phyloP scores from a whole-genome alignment of 2,797 vertebrate species.

The Pseudochaenichthys georgianus region DNA sequence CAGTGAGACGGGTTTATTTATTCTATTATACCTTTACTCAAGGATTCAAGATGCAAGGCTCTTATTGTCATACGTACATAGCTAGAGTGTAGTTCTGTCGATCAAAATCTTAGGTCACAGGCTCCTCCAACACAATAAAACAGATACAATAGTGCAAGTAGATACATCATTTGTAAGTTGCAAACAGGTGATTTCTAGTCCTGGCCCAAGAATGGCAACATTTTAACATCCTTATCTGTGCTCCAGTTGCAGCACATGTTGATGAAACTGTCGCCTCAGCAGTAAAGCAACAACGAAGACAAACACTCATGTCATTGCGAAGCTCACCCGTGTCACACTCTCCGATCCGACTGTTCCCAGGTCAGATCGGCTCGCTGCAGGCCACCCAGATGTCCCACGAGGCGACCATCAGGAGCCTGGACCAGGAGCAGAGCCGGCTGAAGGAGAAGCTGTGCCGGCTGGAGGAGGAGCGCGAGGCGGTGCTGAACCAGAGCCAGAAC shows the following conservation, averaged over 20 bases:
- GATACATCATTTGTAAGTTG: too few species aligned
- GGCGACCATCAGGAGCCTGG: conserved; percentile 95
- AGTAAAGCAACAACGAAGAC: not conserved
- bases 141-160: too few species aligned
- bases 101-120: too few species aligned
- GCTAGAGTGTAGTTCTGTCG: too few species aligned
- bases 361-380: conserved; percentile 97
- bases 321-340: too few species aligned
- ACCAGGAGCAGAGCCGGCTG: conserved; percentile 93
- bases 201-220: too few species aligned
- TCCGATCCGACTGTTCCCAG: conserved; percentile 75
- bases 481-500: conserved; percentile 93
- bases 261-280: not conserved
- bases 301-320: not conserved
- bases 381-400: conserved; percentile 98
- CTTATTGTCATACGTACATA: too few species aligned
- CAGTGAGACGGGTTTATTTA: conserved; percentile 80
- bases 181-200: too few species aligned
- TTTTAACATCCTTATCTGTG: too few species aligned
- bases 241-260: not conserved
- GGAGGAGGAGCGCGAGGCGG: conserved; percentile 92
- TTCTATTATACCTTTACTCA: too few species aligned
- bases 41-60: too few species aligned
- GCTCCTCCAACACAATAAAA: too few species aligned
- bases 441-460: conserved; percentile 92